Evolutionary conservation across 2,888 invertebrate species (phyloP).

Genomic region (Dynastes grantii): DNA sequence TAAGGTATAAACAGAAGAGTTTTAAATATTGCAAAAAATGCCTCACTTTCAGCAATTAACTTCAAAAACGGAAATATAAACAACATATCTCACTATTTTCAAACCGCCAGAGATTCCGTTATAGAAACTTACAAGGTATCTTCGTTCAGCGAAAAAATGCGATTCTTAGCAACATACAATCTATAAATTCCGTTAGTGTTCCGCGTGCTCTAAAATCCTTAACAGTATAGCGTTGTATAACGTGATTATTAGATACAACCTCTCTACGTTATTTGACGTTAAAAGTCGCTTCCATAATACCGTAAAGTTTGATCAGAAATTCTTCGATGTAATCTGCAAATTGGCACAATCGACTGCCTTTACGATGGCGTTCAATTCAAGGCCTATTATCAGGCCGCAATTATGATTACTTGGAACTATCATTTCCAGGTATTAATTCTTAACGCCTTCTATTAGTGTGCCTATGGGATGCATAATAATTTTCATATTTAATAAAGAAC

Average conservation of each 20-base stretch:
- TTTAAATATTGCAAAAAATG: too few species aligned
- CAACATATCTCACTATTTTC: too few species aligned
- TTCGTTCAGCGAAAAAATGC: too few species aligned
- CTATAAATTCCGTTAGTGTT: too few species aligned
- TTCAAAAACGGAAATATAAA: too few species aligned
- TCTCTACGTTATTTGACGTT: neutral
- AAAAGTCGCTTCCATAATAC: neutral
- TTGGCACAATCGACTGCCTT: neutral
- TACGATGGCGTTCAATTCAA: conserved; percentile 2
- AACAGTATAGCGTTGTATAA: neutral
- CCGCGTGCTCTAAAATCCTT: too few species aligned
- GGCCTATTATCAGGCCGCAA: neutral
- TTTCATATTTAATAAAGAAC: conserved; percentile 5
- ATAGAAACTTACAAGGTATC: too few species aligned
- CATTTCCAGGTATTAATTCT: conserved; percentile 3
- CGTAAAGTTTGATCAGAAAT: neutral
- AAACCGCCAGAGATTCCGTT: too few species aligned
- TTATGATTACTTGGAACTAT: neutral
- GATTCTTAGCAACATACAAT: too few species aligned
- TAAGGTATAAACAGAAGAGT: too few species aligned
- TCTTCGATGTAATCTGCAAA: neutral
- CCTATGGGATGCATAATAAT: conserved; percentile 1
- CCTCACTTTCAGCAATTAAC: too few species aligned
- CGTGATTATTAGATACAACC: conserved; percentile 13
- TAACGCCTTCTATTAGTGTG: neutral